These are phyloP conservation scores for Acrocephalus scirpaceus DNA, from an alignment of 2,797 vertebrate species.

Conservation along the genomic window DNA sequence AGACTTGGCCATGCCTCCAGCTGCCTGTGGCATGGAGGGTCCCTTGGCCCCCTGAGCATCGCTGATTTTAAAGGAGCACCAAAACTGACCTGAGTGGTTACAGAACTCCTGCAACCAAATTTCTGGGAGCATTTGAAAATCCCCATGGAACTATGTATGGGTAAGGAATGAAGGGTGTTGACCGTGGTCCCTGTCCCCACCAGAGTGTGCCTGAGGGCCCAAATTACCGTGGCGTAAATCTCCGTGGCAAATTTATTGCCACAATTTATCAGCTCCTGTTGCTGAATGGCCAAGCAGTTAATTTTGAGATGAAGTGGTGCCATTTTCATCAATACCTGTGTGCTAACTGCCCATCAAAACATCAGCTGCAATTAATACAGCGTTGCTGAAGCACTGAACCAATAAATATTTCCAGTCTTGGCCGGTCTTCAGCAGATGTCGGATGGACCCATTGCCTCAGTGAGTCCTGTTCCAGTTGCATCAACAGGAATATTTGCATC, in stretches of 20 bases:
- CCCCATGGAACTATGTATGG: accelerated
- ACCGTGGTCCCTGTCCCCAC: accelerated
- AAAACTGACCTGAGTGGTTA: background rate
- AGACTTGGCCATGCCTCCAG: background rate
- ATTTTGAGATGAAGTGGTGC: conserved; percentile 80
- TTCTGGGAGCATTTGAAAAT: background rate
- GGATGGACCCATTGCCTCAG: background rate
- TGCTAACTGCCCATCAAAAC: conserved; percentile 79
- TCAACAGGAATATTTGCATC: conserved; percentile 1
- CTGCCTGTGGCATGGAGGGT: no score
- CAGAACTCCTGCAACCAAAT: background rate
- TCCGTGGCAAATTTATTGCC: conserved; percentile 75
- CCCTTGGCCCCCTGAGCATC: no score
- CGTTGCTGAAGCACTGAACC: conserved; percentile 66
- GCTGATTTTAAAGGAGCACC: background rate
- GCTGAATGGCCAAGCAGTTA: conserved; percentile 77
- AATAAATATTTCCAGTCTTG: conserved; percentile 72
- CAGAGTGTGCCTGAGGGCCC: background rate
- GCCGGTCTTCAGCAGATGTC: conserved; percentile 53
- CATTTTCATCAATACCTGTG: conserved; percentile 80
- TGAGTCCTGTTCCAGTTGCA: background rate
- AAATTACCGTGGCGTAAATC: conserved; percentile 70
- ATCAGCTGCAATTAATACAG: conserved; percentile 76
- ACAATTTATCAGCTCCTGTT: conserved; percentile 76
- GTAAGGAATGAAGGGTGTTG: background rate